Conservation (phyloP, 1,140 invertebrate species). For the Prorops nasuta region DNA sequence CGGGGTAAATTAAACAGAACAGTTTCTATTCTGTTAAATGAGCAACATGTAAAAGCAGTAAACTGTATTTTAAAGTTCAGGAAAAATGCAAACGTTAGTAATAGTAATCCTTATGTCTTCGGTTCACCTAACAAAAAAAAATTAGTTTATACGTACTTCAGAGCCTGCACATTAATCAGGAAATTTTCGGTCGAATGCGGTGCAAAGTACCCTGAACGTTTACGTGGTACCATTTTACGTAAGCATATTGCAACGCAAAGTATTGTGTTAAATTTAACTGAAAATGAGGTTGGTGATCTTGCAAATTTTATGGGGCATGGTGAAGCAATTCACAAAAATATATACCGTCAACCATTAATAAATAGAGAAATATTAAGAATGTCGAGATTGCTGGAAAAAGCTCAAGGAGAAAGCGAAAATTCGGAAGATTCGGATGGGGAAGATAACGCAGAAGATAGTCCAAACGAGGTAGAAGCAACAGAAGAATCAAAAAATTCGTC, state of each 20-base stretch:
- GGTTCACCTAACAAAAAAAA: background rate
- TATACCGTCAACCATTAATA: too few relatives aligned
- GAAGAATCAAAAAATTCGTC: too few relatives aligned
- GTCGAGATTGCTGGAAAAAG: too few relatives aligned
- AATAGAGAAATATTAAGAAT: too few relatives aligned
- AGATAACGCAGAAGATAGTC: too few relatives aligned
- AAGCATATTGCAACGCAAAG: background rate
- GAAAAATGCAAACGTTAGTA: background rate
- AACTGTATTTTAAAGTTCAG: background rate
- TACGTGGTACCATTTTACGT: background rate
- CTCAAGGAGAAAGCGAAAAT: too few relatives aligned
- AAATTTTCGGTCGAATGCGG: background rate
- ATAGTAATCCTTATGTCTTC: conserved; percentile 9
- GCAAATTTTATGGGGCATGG: too few relatives aligned
- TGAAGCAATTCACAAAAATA: too few relatives aligned
- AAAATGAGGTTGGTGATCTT: too few relatives aligned
- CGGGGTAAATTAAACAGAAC: conserved; percentile 8
- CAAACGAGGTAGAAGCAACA: too few relatives aligned
- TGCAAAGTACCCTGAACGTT: background rate
- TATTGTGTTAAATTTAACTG: too few relatives aligned
- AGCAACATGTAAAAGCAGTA: conserved; percentile 1
- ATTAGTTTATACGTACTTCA: background rate
- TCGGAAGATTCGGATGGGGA: too few relatives aligned
- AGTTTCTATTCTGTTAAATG: conserved; percentile 9
- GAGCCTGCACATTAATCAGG: background rate